These are phyloP conservation scores for Podiceps cristatus DNA, from an alignment of 2,113 vertebrate species.

Conservation along the genomic window DNA sequence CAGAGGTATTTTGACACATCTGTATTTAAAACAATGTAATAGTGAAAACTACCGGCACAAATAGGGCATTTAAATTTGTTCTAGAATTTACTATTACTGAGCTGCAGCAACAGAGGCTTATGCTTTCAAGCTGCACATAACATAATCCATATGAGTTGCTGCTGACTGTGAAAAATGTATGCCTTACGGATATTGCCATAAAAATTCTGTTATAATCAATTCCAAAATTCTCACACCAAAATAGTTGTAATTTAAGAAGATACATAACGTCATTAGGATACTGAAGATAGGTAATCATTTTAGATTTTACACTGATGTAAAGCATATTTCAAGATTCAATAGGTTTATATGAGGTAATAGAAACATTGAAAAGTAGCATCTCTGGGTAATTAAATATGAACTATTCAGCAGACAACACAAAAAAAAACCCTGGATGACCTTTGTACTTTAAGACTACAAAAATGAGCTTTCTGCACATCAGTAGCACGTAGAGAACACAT, in stretches of 20 bases:
- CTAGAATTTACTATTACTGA: neutral
- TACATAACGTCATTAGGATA: neutral
- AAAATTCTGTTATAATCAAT: neutral
- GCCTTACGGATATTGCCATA: neutral
- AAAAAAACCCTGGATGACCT: neutral
- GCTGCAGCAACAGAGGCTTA: neutral
- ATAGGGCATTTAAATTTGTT: neutral
- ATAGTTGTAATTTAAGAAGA: neutral
- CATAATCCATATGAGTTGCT: neutral
- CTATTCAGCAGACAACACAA: neutral
- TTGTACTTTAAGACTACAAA: neutral
- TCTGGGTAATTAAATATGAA: neutral
- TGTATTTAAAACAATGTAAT: constrained; percentile 20
- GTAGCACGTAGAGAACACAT: neutral
- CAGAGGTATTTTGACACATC: constrained; percentile 20
- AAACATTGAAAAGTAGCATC: neutral
- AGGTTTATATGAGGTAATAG: neutral
- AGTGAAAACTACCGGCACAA: neutral
- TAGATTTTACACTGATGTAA: neutral
- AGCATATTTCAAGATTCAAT: neutral
- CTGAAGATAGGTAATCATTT: neutral
- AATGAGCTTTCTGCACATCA: neutral
- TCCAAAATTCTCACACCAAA: neutral
- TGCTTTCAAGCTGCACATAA: neutral
- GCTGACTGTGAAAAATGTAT: neutral